Evolutionary conservation across 1,140 invertebrate species (phyloP).

Genomic region (Meloidogyne hapla): DNA sequence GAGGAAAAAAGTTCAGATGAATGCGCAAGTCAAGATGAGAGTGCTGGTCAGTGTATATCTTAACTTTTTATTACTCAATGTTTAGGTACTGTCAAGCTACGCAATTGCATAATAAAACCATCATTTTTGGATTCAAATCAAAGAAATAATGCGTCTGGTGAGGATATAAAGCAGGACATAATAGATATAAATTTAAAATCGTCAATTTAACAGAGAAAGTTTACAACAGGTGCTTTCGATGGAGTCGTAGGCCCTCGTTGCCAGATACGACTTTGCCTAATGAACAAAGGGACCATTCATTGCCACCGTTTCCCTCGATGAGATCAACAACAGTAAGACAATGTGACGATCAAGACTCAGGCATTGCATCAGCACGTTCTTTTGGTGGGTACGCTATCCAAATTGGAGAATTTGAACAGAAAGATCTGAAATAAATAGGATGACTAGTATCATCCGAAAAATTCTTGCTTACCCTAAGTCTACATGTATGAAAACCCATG

Average conservation of each 20-base stretch:
- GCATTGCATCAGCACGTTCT: conserved; percentile 4
- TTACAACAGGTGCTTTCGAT: background rate
- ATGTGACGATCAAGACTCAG: conserved; percentile 17
- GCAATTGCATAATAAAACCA: conserved; percentile 9
- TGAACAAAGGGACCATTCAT: background rate
- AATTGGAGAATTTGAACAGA: background rate
- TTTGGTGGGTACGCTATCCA: background rate
- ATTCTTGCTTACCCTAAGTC: too few relatives aligned
- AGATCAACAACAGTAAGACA: background rate
- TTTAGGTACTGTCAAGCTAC: conserved; percentile 23
- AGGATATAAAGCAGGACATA: too few relatives aligned
- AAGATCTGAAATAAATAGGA: background rate
- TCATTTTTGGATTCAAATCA: background rate
- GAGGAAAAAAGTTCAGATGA: background rate
- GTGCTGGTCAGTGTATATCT: background rate
- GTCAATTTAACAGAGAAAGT: background rate
- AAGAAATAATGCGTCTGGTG: background rate
- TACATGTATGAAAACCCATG: too few relatives aligned
- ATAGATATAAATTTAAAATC: too few relatives aligned
- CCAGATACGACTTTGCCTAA: background rate
- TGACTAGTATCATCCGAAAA: background rate
- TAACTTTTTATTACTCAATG: background rate
- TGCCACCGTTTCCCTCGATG: conserved; percentile 8
- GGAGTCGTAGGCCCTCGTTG: background rate
- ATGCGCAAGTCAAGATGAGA: background rate